Conservation (phyloP, 2,113 vertebrate genomes). For the Sebastes fasciatus region DNA sequence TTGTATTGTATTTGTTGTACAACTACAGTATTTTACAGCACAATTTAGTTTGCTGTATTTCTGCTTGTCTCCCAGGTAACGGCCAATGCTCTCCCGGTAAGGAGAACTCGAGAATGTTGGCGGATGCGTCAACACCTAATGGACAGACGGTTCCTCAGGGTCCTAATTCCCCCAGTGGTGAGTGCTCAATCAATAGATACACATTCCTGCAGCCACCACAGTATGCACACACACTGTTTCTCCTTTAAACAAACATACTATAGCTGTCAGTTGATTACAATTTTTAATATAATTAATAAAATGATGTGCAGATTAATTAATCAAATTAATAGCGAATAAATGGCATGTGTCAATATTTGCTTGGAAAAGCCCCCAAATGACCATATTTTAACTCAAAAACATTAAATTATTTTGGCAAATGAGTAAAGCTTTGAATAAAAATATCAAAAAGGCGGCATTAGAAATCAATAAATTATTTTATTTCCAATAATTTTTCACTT, state of each 20-base stretch:
- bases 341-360: neutral
- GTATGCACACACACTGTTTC: neutral
- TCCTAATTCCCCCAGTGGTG: slow-evolving; percentile 93
- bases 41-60: slow-evolving; percentile 66
- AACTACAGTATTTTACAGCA: slow-evolving; percentile 30
- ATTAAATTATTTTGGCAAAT: neutral
- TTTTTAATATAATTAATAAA: neutral
- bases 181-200: slow-evolving; percentile 77
- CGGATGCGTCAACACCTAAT: slow-evolving; percentile 93
- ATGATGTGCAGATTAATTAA: neutral
- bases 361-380: neutral
- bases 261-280: neutral
- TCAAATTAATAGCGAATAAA: neutral
- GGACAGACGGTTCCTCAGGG: slow-evolving; percentile 89
- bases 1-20: neutral
- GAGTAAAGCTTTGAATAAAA: neutral
- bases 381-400: neutral
- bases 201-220: slow-evolving; percentile 3
- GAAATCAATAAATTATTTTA: neutral
- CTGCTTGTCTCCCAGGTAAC: slow-evolving; percentile 91
- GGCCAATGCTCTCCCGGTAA: slow-evolving; percentile 95
- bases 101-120: slow-evolving; percentile 92
- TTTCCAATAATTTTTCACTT: neutral
- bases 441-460: neutral
- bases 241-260: neutral